Conservation (phyloP, 2,888 invertebrate species). For the Melanophora roralis region DNA sequence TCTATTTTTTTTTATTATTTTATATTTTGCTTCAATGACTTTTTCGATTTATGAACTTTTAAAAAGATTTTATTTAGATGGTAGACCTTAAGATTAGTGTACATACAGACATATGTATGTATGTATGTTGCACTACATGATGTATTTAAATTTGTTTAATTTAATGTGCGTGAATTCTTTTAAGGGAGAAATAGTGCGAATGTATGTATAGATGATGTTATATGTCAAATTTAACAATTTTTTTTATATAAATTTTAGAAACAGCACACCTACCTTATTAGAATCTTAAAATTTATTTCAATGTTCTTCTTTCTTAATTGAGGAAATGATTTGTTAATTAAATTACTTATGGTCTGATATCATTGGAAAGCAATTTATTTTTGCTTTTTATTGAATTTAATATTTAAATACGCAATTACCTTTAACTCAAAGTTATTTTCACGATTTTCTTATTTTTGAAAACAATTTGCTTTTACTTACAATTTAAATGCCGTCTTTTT, state of each 20-base stretch:
- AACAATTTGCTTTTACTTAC: no score
- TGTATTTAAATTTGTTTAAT: neutral
- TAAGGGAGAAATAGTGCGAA: neutral
- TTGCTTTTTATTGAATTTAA: neutral
- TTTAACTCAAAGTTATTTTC: no score
- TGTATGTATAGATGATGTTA: no score
- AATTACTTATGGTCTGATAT: conserved; percentile 3
- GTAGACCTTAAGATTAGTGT: neutral
- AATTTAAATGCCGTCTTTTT: no score
- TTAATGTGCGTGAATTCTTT: neutral
- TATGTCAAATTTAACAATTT: no score
- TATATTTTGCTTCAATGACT: conserved; percentile 41
- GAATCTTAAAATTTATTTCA: no score
- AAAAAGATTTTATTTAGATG: neutral
- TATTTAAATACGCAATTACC: no score
- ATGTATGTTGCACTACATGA: neutral
- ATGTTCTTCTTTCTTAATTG: conserved; percentile 1
- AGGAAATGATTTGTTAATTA: conserved; percentile 35
- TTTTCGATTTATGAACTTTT: conserved; percentile 36
- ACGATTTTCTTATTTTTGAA: no score
- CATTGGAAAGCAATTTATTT: neutral
- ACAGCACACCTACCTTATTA: conserved; percentile 19
- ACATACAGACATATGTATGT: neutral
- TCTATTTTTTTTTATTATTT: neutral
- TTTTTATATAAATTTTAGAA: no score